A percentile compares a stretch with the other conserved stretches of the same genome.
phyloP scores from a whole-genome alignment of 2,888 invertebrate species.

The Aspidiotus rigidus region DNA sequence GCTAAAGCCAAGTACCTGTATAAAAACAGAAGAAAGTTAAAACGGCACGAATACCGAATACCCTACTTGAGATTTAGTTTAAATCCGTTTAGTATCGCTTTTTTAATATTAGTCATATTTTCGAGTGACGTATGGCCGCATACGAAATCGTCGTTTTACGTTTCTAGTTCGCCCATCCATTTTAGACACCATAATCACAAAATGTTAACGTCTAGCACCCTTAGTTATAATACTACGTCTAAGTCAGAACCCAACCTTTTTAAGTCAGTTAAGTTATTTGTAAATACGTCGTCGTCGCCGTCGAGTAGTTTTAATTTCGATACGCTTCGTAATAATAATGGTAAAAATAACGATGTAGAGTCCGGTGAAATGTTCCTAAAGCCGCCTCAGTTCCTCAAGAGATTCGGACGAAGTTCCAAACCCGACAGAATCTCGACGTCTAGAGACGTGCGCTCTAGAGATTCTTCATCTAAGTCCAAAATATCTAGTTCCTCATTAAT shows the following conservation, averaged over 20 bases:
- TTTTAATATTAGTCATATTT: constrained; percentile 25
- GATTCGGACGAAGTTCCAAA: constrained; percentile 20
- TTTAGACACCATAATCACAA: constrained; percentile 24
- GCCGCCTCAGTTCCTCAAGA: constrained; percentile 27
- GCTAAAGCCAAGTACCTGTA: neutral
- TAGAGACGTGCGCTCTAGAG: neutral
- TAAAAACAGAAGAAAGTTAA: constrained; percentile 1
- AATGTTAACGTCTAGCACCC: constrained; percentile 22
- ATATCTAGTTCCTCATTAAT: constrained; percentile 19
- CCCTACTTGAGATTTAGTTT: constrained; percentile 22
- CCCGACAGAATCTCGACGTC: constrained; percentile 8
- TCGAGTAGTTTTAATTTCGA: constrained; percentile 8
- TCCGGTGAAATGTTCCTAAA: constrained; percentile 29
- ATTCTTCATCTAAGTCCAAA: constrained; percentile 13
- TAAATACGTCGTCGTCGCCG: constrained; percentile 8
- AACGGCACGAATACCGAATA: constrained; percentile 24
- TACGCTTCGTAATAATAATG: constrained; percentile 16
- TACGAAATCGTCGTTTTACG: constrained; percentile 20
- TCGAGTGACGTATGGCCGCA: constrained; percentile 29
- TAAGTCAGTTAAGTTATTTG: constrained; percentile 17
- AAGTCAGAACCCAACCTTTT: constrained; percentile 5
- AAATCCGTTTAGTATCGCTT: constrained; percentile 30
- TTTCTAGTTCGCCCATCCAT: constrained; percentile 16
- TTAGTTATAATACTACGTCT: constrained; percentile 5
- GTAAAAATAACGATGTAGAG: constrained; percentile 10